Evolutionary conservation across 2,888 invertebrate genomes (phyloP).

Genomic region (Pyrrhosoma nymphula): DNA sequence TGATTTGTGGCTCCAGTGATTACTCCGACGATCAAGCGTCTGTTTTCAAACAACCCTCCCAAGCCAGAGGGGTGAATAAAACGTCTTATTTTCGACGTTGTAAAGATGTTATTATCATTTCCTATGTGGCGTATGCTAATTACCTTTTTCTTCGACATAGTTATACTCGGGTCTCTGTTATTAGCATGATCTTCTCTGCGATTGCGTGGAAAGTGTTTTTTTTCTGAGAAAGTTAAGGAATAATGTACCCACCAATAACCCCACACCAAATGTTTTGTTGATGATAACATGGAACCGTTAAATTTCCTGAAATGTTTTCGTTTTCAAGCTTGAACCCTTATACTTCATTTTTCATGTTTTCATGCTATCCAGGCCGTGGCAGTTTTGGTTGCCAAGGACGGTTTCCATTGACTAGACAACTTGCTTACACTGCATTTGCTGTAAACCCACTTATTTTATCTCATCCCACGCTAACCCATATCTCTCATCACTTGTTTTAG

Average conservation of each 20-base stretch:
- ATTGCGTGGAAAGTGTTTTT: neutral
- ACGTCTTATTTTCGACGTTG: neutral
- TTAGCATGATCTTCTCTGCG: neutral
- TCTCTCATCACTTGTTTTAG: too few relatives aligned
- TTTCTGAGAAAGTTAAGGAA: neutral
- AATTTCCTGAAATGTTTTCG: neutral
- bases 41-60: neutral
- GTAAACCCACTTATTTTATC: too few relatives aligned
- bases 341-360: neutral
- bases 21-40: slow-evolving; percentile 14
- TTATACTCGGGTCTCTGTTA: neutral
- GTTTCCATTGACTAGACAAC: too few relatives aligned
- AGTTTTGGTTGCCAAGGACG: neutral
- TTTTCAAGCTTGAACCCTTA: neutral
- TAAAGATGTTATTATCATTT: neutral
- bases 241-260: too few relatives aligned
- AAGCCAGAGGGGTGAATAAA: neutral
- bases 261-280: neutral
- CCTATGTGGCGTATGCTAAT: neutral
- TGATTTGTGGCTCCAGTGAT: slow-evolving; percentile 28
- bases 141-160: neutral
- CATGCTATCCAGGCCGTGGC: neutral
- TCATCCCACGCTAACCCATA: too few relatives aligned
- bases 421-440: too few relatives aligned
- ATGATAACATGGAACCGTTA: neutral